A percentile compares a stretch with the other conserved stretches of the same genome.
These are phyloP conservation scores for Tenualosa ilisha DNA, from an alignment of 2,797 vertebrate species.

Conservation along the genomic window DNA sequence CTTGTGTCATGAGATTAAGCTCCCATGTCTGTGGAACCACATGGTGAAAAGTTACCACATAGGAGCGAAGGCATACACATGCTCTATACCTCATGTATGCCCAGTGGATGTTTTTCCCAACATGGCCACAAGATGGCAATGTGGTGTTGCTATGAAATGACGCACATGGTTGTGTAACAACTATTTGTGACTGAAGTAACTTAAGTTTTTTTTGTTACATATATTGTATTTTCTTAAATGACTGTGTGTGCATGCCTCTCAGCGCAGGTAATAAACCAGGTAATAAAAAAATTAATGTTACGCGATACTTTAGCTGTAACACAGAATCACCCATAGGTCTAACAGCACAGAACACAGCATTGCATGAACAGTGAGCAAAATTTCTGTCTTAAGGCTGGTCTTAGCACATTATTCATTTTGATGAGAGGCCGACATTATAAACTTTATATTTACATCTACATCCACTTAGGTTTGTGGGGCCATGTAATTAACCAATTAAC, in stretches of 20 bases:
- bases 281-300: neutral
- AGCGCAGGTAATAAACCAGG: neutral
- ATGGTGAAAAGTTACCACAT: neutral
- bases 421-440: neutral
- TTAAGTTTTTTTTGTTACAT: neutral
- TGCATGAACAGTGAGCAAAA: neutral
- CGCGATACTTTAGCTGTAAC: neutral
- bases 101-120: neutral
- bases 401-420: neutral
- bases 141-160: conserved; percentile 42
- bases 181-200: neutral
- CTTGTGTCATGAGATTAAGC: neutral
- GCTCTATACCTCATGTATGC: neutral
- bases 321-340: neutral
- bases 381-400: neutral
- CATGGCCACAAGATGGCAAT: conserved; percentile 54
- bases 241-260: neutral
- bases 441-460: neutral
- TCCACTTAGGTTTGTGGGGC: neutral
- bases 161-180: neutral
- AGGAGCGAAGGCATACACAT: neutral
- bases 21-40: neutral
- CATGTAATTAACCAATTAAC: neutral
- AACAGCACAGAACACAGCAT: neutral
- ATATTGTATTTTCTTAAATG: neutral